Evolutionary conservation across 2,113 vertebrate genomes (phyloP).

Genomic region (Talpa occidentalis): DNA sequence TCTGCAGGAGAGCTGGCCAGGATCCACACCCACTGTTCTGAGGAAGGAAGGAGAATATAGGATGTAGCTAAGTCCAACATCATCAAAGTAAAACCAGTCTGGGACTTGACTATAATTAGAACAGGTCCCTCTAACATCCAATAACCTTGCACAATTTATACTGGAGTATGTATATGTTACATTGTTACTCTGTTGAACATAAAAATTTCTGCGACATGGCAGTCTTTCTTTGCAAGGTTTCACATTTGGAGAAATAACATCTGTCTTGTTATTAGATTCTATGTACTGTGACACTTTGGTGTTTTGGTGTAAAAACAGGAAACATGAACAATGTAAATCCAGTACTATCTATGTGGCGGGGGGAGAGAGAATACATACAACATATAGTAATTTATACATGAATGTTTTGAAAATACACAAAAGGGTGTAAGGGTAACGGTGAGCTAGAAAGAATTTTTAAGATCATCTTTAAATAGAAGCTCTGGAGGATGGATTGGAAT

Average conservation of each 20-base stretch:
- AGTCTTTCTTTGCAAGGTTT: background rate
- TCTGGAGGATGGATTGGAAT: background rate
- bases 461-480: background rate
- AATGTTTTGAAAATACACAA: background rate
- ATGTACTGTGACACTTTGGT: background rate
- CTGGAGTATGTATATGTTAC: background rate
- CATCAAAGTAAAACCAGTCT: background rate
- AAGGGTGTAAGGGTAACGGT: background rate
- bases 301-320: background rate
- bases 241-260: background rate
- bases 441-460: background rate
- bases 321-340: background rate
- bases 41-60: accelerated
- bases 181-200: background rate
- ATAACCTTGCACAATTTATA: background rate
- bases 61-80: background rate
- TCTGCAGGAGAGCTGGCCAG: background rate
- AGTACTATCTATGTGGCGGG: accelerated
- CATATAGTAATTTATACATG: background rate
- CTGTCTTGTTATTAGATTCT: background rate
- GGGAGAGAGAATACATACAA: background rate
- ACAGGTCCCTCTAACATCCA: background rate
- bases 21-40: background rate
- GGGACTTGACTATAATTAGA: background rate
- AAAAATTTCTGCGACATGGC: background rate